Percentiles rank a stretch among this genome's conserved stretches.
These are phyloP conservation scores for Larimichthys crocea DNA, from an alignment of 2,113 vertebrate genomes.

Conservation along the genomic window DNA sequence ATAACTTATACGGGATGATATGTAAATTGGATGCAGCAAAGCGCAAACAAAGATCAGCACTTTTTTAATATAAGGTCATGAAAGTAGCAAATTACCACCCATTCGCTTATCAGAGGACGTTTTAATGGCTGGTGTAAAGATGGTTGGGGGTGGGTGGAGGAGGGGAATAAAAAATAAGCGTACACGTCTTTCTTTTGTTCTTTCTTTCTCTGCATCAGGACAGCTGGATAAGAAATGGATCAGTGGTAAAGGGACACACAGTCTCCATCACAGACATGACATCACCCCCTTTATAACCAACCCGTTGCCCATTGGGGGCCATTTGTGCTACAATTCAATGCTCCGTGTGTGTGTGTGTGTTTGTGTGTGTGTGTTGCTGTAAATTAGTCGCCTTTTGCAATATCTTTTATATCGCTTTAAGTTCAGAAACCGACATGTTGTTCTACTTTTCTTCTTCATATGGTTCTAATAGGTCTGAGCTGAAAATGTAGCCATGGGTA, in stretches of 20 bases:
- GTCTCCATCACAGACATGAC: conserved; percentile 81
- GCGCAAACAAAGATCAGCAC: conserved; percentile 31
- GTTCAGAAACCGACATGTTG: conserved; percentile 35
- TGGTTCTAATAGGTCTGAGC: conserved; percentile 18
- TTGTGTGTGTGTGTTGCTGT: conserved; percentile 1
- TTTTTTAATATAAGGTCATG: conserved; percentile 16
- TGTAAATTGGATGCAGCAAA: conserved; percentile 20
- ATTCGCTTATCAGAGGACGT: background rate
- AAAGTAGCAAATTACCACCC: background rate
- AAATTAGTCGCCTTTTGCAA: conserved; percentile 4
- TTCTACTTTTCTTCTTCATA: conserved; percentile 27
- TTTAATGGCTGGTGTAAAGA: conserved; percentile 2
- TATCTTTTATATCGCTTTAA: conserved; percentile 8
- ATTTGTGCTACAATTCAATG: conserved; percentile 67
- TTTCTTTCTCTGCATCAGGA: conserved; percentile 53
- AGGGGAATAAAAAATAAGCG: too few species aligned
- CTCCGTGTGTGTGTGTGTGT: background rate
- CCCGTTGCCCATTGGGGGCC: conserved; percentile 69
- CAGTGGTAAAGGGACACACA: conserved; percentile 64
- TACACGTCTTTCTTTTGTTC: background rate
- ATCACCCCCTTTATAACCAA: conserved; percentile 77
- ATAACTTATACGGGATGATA: conserved; percentile 24
- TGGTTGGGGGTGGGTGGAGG: background rate
- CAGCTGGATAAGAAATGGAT: conserved; percentile 78
- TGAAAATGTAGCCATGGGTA: conserved; percentile 14